Evolutionary conservation across 2,888 invertebrate species (phyloP), one percentile per base, ranked within the genome.

Genomic region (Drosophila hawaiiensis): DNA sequence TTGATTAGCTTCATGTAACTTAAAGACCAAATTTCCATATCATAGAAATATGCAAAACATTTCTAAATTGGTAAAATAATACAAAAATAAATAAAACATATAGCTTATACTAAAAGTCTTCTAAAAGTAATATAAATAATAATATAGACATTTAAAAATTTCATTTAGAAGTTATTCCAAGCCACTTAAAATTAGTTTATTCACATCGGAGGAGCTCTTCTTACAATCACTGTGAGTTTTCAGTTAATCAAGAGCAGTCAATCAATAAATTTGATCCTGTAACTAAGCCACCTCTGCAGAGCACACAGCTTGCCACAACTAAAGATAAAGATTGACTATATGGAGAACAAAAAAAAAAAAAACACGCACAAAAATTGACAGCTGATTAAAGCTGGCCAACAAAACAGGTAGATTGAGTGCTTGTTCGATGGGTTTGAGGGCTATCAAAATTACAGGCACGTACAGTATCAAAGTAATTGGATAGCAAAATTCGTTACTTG

Each of bases 401-500:
- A 58, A 16, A 29, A 5, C 39, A 22, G 39, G 31, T 16, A 49
- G 35, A n/a, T 61, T 37, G 33, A 16, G 56, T 28, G 28, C 47
- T 47, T 16, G 25, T 16, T 25, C 25, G 47, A 47, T 25, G 47
- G 47, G 25, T 35, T 33, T 50, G 59, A n/a, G 80, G 68, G 73
- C 81, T 80, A 83, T 80, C 89, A 89, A 88, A 88, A 88, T 76
- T 87, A 88, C 88, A 89, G 88, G 91, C 91, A 91, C 91, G 91
- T 92, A 89, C 92, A 91, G 88, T 92, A 89, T 91, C 91, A 86
- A 87, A 78, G 84, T 91, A 91, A 91, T 91, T 92, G 92, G 91
- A 86, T 88, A 84, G 75, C 65, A 78, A 68, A 78, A 78, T 87
- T 89, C 87, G 87, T 89, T 84, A 79, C 78, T 63, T 68, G 50